Evolutionary conservation across 2,113 vertebrate species (phyloP).

Genomic region (Numida meleagris): DNA sequence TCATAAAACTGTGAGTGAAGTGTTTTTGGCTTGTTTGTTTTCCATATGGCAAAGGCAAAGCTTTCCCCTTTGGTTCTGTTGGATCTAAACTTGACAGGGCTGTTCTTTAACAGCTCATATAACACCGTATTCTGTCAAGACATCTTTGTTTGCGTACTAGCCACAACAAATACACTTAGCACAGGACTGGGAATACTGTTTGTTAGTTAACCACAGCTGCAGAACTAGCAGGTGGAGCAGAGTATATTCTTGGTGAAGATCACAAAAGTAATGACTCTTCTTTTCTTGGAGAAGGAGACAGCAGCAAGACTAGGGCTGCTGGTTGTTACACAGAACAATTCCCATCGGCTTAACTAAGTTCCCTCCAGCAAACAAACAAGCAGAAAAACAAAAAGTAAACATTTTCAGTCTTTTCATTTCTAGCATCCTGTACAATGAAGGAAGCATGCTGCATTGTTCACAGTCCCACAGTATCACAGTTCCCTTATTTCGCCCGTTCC

Average conservation of each 20-base stretch:
- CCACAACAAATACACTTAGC: constrained; percentile 14
- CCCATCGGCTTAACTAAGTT: background rate
- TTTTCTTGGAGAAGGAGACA: background rate
- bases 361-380: background rate
- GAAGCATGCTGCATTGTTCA: background rate
- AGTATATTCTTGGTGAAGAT: constrained; percentile 18
- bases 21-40: constrained; percentile 3
- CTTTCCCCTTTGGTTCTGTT: background rate
- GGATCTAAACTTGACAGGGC: background rate
- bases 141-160: constrained; percentile 47
- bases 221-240: constrained; percentile 44
- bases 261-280: constrained; percentile 12
- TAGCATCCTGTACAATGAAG: background rate
- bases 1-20: background rate
- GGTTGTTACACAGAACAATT: background rate
- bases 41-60: constrained; percentile 9
- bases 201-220: constrained; percentile 70
- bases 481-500: background rate
- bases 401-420: background rate
- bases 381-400: background rate
- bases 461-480: background rate
- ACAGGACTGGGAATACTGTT: constrained; percentile 46
- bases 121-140: constrained; percentile 55
- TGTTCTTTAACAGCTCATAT: background rate
- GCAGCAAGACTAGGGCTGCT: background rate